phyloP scores from a whole-genome alignment of 2,797 vertebrate species.

The Micrastur ruficollis region DNA sequence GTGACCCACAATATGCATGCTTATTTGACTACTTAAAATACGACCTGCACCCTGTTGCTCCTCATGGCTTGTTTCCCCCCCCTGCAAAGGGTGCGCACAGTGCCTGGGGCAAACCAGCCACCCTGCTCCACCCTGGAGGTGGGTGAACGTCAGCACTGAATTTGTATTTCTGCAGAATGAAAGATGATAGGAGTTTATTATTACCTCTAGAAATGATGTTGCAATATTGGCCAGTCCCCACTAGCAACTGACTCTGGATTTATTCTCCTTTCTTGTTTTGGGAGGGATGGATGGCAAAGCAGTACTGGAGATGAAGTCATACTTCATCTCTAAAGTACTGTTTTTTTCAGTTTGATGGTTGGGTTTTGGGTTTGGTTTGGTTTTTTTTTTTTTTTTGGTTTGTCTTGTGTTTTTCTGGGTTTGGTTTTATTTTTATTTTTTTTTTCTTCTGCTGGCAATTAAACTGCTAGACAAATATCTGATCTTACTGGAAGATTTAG shows the following conservation, averaged over 20 bases:
- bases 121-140: not conserved
- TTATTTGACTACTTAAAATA: not conserved
- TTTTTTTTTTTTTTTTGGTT: not conserved
- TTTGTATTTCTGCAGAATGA: not conserved
- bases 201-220: slow-evolving; percentile 5
- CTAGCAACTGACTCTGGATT: slow-evolving; percentile 11
- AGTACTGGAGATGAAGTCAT: not conserved
- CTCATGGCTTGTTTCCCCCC: not conserved
- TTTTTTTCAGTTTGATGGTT: not conserved
- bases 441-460: not conserved
- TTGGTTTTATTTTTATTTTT: not conserved
- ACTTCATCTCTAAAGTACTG: not conserved
- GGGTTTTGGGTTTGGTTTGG: not conserved
- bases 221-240: slow-evolving; percentile 39
- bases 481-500: slow-evolving; percentile 38
- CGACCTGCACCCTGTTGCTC: not conserved
- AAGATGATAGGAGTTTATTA: not conserved
- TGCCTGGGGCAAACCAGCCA: not conserved
- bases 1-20: not conserved
- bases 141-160: not conserved
- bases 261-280: not conserved
- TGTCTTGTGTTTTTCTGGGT: not conserved
- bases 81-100: not conserved
- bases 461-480: slow-evolving; percentile 7
- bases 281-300: not conserved